Evolutionary conservation across 2,113 vertebrate species (phyloP).

Genomic region (Melanocharis versteri): DNA sequence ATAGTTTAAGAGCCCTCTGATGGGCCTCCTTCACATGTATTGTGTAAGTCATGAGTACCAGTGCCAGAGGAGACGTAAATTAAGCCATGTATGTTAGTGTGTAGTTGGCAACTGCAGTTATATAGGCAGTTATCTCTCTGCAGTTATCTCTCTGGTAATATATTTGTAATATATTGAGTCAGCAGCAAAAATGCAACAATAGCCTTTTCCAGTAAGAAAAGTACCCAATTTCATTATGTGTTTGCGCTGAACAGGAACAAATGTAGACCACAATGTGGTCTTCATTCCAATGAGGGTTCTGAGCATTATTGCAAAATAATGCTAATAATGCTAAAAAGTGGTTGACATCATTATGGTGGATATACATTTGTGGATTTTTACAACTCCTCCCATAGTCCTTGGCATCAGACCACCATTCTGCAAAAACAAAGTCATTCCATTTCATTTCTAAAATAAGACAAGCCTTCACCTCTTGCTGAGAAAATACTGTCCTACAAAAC

Average conservation of each 20-base stretch:
- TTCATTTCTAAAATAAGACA: conserved; percentile 19
- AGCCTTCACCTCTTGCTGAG: conserved; percentile 37
- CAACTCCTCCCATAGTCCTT: background rate
- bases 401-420: background rate
- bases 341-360: background rate
- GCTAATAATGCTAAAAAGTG: background rate
- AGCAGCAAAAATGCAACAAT: background rate
- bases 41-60: conserved; percentile 3
- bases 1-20: conserved; percentile 14
- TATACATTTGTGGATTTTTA: background rate
- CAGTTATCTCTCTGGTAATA: background rate
- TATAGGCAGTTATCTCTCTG: no score
- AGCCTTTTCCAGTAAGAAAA: background rate
- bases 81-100: background rate
- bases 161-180: background rate
- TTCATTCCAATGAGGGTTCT: background rate
- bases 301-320: background rate
- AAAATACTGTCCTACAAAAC: conserved; percentile 19
- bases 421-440: background rate
- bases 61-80: background rate
- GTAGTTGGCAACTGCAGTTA: background rate
- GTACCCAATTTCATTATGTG: background rate
- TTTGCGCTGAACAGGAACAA: background rate
- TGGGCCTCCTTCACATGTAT: conserved; percentile 30
- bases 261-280: background rate